Base-by-base conservation (phyloP, 2,113 vertebrate genomes). In the Tragulus kanchil region DNA sequence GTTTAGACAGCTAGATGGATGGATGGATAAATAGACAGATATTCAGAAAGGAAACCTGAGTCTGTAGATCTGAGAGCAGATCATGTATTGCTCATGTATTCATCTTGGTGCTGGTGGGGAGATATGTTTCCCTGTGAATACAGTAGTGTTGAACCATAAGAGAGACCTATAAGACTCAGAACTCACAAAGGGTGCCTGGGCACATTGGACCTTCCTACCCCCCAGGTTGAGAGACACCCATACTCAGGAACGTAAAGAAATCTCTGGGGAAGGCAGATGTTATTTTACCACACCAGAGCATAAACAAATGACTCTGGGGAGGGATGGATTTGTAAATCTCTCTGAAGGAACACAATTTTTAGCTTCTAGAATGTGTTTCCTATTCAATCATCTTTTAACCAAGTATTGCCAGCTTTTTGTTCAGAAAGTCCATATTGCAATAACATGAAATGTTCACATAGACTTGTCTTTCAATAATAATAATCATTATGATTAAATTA, bases 361-460 rank as follows among this genome's bases (percentile, higher is more conserved):
- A 58, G n/a, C 42, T 94, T 93, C 61, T 83, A 26, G 5, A 14
- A 82, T 11, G 17, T 77, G 61, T 61, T 85, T 62, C 6, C 50
- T 75, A 52, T 81, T 69, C 67, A 89, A 23, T 71, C 31, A 89
- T 21, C 6, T 17, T 83, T 62, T 81, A 26, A 71, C 23, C n/a
- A 59, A 83, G 26, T 78, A 79, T 69, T 77, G 31, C 64, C n/a
- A 52, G n/a, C 3, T 58, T 96, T 87, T 93, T 82, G 5, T 31
- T 83, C 52, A 86, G 79, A 75, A 88, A 95, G 23, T n/a, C 16
- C 65, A 95, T 25, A 89, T 16, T 77, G 5, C 2, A 87, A 36
- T 73, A 81, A 93, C 67, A 81, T 87, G 52, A 89, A 93, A 81
- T 42, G 93, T 71, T 97, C 84, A 87, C 17, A 14, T 15, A 58